Evolutionary conservation across 2,113 vertebrate species (phyloP).

Genomic region (Tautogolabrus adspersus): DNA sequence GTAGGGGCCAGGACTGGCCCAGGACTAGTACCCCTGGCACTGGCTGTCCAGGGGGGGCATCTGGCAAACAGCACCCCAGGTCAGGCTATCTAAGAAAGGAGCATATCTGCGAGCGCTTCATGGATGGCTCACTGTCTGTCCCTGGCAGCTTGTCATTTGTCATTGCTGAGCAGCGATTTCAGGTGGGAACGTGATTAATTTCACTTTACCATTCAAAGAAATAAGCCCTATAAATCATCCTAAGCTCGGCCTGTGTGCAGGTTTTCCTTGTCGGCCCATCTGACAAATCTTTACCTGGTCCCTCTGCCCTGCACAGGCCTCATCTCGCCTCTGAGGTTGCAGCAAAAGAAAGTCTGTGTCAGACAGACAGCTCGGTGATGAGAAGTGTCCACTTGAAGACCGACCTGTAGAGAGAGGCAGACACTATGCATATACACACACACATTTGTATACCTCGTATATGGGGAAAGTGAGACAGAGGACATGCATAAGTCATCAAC

Average conservation of each 20-base stretch:
- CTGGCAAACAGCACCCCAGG: constrained; percentile 79
- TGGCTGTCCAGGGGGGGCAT: constrained; percentile 75
- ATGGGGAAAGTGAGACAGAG: constrained; percentile 30
- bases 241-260: constrained; percentile 70
- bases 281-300: constrained; percentile 84
- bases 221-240: constrained; percentile 89
- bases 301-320: constrained; percentile 58
- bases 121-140: constrained; percentile 85
- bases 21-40: constrained; percentile 48
- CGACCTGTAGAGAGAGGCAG: constrained; percentile 18
- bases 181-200: constrained; percentile 88
- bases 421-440: neutral
- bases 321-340: constrained; percentile 50
- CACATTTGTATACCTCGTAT: neutral
- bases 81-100: constrained; percentile 83
- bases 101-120: constrained; percentile 72
- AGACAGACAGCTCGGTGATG: constrained; percentile 49
- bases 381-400: constrained; percentile 41
- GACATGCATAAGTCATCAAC: constrained; percentile 58
- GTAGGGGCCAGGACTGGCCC: constrained; percentile 18
- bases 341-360: constrained; percentile 47
- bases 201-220: constrained; percentile 88
- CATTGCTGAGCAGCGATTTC: constrained; percentile 84
- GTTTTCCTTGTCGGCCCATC: constrained; percentile 70
- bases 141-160: constrained; percentile 87